phyloP scores from a whole-genome alignment of 2,113 vertebrate species.

The Ginglymostoma cirratum region DNA sequence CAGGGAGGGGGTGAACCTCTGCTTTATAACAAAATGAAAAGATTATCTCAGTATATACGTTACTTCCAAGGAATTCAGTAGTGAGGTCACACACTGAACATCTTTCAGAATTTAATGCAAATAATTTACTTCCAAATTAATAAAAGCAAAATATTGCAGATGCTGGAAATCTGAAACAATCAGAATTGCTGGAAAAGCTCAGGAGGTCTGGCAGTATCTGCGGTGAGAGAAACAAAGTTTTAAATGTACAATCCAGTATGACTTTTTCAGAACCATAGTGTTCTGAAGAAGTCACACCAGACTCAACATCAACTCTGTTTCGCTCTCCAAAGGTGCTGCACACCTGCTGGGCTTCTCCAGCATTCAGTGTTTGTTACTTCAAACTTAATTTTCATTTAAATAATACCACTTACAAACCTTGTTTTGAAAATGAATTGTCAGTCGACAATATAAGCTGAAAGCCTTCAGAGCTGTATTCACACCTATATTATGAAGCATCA shows the following conservation, averaged over 20 bases:
- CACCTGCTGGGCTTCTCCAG: no score
- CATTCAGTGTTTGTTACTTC: not conserved
- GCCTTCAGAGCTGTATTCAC: conserved; percentile 62
- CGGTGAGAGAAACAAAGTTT: no score
- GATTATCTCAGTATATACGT: not conserved
- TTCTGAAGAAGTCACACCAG: no score
- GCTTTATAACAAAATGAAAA: not conserved
- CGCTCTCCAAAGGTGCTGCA: no score
- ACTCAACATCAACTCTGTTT: no score
- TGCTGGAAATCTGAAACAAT: no score
- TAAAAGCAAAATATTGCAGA: no score
- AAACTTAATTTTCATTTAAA: conserved; percentile 3
- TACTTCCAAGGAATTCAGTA: not conserved
- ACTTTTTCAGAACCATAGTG: no score
- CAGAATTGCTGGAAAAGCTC: no score
- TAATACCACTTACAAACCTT: conserved; percentile 54
- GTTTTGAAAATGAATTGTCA: conserved; percentile 75
- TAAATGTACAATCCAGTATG: no score
- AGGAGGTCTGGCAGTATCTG: no score
- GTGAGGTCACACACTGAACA: not conserved
- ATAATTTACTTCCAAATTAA: not conserved
- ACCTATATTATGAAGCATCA: conserved; percentile 42
- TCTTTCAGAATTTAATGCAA: not conserved
- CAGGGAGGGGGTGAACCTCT: no score
- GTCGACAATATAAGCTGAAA: conserved; percentile 65